Percentiles rank a stretch among this genome's conserved stretches.
Evolutionary conservation across 37 sponge, comb jelly and placozoan species (phyloP).

Genomic region (Tethya wilhelma): DNA sequence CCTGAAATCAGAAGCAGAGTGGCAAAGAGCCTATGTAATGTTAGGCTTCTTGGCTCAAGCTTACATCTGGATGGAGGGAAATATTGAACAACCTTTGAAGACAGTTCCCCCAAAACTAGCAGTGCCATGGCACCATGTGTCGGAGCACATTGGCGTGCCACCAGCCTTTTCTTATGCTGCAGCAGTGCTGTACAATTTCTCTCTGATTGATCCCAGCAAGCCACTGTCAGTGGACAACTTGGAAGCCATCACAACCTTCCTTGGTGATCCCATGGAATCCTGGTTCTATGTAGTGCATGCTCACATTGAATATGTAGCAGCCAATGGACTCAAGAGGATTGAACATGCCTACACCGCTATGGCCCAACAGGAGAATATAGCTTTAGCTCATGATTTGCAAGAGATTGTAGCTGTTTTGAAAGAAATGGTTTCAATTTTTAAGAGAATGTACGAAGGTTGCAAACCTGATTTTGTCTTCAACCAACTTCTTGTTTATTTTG

Average conservation of each 20-base stretch:
- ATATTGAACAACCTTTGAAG: constrained; percentile 37
- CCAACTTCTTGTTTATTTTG: constrained; percentile 50
- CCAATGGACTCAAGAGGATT: constrained; percentile 48
- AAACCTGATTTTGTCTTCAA: constrained; percentile 55
- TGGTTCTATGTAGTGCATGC: constrained; percentile 68
- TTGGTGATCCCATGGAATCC: constrained; percentile 73
- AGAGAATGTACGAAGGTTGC: constrained; percentile 62
- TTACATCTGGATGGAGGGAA: constrained; percentile 80
- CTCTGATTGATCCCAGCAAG: constrained; percentile 27
- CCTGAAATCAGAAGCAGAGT: constrained; percentile 42
- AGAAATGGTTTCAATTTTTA: constrained; percentile 23
- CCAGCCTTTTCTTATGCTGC: constrained; percentile 63
- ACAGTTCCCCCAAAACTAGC: constrained; percentile 53
- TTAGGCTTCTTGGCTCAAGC: constrained; percentile 59
- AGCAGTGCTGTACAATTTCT: constrained; percentile 62
- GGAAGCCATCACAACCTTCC: constrained; percentile 21
- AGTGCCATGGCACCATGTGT: constrained; percentile 70
- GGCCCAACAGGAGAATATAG: constrained; percentile 7
- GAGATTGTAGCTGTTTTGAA: constrained; percentile 15
- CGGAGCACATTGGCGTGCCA: constrained; percentile 46
- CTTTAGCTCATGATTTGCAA: neutral
- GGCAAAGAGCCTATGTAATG: constrained; percentile 69
- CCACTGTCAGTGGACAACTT: constrained; percentile 63
- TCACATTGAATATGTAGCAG: constrained; percentile 62
- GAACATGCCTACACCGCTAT: no score